Evolutionary conservation across 2,797 vertebrate species (phyloP), one percentile per base, ranked within the genome.

Genomic region (Pogoniulus pusillus): DNA sequence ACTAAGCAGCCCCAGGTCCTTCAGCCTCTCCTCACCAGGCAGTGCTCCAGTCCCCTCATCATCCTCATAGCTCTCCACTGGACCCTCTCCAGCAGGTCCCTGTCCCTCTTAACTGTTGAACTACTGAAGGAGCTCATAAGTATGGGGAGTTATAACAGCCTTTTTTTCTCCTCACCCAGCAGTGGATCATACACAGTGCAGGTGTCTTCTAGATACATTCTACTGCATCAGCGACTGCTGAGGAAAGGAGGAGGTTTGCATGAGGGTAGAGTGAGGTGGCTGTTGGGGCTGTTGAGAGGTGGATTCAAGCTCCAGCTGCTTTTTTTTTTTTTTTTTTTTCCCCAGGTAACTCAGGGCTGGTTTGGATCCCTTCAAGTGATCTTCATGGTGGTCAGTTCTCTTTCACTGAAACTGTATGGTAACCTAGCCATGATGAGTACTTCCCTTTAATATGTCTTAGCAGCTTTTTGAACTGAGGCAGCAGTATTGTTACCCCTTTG

Each of bases 181-280:
- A 47, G 34, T 7, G 14, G 19, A 9, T 12, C 49, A 35, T 5
- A 17, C 27, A 47, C 8, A 47, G 27, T 26, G 4, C 8, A 24
- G 53, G 18, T 47, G 49, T 10, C 15, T 17, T 58, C 59, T 60
- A 54, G 24, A 51, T 34, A 17, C 6, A 30, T 7, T 54, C 53
- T 47, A 32, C 10, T 9, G 24, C 2, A 0, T n/a, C 23, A 51
- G 0, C 29, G 49, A 63, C n/a, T n/a, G 6, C 8, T 60, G 32
- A 10, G 12, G 53, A 26, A 59, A 53, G 24, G 1, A 0, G 27
- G 13, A 43, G 41, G 41, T 43, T 43, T 43, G 18, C n/a, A 32
- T 34, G 24, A 23, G n/a, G 17, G 30, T 17, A 11, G 12, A 9
- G 19, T 22, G 20, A 47, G 45, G 45, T 47, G 45, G 20, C 47